Conservation (phyloP, 1,140 invertebrate genomes). For the Diprion similis region DNA sequence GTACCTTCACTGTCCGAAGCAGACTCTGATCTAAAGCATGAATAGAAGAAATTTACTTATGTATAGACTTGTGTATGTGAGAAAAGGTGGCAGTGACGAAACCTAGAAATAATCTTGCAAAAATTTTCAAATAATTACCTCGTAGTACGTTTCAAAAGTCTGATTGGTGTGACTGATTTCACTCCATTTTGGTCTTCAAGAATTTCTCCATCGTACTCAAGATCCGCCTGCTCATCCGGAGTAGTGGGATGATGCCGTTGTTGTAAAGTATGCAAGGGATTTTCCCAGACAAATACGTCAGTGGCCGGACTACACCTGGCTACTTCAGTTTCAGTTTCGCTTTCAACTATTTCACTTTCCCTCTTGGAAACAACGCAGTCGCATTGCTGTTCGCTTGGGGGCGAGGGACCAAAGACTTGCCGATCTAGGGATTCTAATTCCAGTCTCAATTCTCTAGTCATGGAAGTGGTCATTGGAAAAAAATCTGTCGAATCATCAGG, state of each 20-base stretch:
- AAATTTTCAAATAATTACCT: conserved; percentile 34
- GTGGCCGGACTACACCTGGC: conserved; percentile 57
- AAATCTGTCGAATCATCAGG: conserved; percentile 82
- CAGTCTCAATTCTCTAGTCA: conserved; percentile 80
- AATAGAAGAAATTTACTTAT: not conserved
- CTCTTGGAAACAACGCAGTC: conserved; percentile 52
- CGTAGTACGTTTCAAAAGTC: conserved; percentile 54
- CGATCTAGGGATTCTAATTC: conserved; percentile 83
- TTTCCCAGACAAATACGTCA: conserved; percentile 80
- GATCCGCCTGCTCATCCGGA: conserved; percentile 72
- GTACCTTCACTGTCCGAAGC: conserved; percentile 55
- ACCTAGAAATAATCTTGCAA: not conserved
- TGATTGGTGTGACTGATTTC: conserved; percentile 70
- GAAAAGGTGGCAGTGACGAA: not conserved
- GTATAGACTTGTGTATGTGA: too few relatives aligned
- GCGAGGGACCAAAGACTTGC: conserved; percentile 67
- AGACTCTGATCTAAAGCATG: conserved; percentile 47
- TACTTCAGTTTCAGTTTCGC: conserved; percentile 55
- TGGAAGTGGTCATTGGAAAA: conserved; percentile 85
- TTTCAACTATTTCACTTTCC: conserved; percentile 49
- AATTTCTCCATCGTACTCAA: conserved; percentile 72
- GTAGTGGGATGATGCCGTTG: conserved; percentile 62
- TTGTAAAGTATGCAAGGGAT: conserved; percentile 67
- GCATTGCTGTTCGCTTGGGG: conserved; percentile 48
- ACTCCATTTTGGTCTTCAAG: conserved; percentile 68